phyloP scores from a whole-genome alignment of 2,113 vertebrate genomes.

The Eulemur rufifrons region DNA sequence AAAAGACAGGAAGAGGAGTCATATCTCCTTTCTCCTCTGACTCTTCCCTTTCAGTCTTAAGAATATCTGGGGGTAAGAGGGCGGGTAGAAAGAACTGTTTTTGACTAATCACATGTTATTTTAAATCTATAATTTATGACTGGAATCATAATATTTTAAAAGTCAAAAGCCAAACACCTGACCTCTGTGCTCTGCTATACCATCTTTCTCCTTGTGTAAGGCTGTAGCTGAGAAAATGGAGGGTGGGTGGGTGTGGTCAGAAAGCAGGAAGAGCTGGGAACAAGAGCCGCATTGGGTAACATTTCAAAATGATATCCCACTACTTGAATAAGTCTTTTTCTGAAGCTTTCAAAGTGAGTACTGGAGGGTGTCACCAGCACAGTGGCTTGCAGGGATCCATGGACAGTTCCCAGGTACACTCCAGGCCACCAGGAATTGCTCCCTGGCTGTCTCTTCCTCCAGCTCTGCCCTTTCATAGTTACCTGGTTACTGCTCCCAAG shows the following conservation, averaged over 20 bases:
- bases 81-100: background rate
- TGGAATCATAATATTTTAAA: background rate
- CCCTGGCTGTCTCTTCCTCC: background rate
- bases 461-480: background rate
- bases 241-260: background rate
- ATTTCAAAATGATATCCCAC: background rate
- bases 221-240: background rate
- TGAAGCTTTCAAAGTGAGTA: background rate
- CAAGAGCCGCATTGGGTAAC: background rate
- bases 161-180: background rate
- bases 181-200: background rate
- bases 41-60: background rate
- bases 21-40: background rate
- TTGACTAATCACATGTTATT: background rate
- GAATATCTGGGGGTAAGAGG: background rate
- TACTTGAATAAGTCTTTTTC: background rate
- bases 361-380: background rate
- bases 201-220: background rate
- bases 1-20: background rate
- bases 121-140: background rate
- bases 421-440: background rate
- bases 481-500: background rate
- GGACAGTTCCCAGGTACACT: no score
- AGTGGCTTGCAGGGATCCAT: background rate
- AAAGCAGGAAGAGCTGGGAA: background rate